phyloP scores from a whole-genome alignment of 1,140 invertebrate species.

The Lerema accius region DNA sequence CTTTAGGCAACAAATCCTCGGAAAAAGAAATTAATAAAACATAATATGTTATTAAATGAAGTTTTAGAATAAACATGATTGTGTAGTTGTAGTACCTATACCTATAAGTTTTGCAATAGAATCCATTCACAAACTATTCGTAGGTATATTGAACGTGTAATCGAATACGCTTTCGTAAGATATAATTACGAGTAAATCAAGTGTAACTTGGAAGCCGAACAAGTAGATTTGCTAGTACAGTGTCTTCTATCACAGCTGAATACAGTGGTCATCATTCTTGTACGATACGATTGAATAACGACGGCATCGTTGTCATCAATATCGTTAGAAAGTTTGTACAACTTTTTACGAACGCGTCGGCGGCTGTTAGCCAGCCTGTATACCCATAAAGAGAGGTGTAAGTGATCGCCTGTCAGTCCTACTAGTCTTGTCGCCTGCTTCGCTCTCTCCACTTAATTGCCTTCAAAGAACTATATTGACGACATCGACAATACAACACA shows the following conservation, averaged over 20 bases:
- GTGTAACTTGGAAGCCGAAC: too few species aligned
- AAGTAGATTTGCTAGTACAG: too few species aligned
- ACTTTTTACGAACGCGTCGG: conserved; percentile 61
- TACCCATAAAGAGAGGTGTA: conserved; percentile 52
- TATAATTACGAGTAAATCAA: too few species aligned
- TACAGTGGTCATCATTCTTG: background rate
- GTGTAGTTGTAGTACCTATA: too few species aligned
- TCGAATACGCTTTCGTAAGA: too few species aligned
- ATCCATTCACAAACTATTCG: too few species aligned
- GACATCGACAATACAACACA: background rate
- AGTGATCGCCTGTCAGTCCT: conserved; percentile 62
- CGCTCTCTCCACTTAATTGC: conserved; percentile 67
- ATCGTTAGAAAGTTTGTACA: conserved; percentile 67
- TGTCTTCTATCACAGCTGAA: background rate
- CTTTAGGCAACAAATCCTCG: too few species aligned
- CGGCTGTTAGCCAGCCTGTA: conserved; percentile 47
- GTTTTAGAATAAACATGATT: too few species aligned
- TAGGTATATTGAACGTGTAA: too few species aligned
- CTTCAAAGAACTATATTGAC: conserved; percentile 45
- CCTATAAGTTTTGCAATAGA: too few species aligned
- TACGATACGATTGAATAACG: conserved; percentile 33
- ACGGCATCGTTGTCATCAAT: conserved; percentile 44
- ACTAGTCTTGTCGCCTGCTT: conserved; percentile 47
- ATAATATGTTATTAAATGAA: too few species aligned
- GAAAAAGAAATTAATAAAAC: too few species aligned